Base-by-base conservation (phyloP, 2,113 vertebrate species). In the Nipponia nippon region DNA sequence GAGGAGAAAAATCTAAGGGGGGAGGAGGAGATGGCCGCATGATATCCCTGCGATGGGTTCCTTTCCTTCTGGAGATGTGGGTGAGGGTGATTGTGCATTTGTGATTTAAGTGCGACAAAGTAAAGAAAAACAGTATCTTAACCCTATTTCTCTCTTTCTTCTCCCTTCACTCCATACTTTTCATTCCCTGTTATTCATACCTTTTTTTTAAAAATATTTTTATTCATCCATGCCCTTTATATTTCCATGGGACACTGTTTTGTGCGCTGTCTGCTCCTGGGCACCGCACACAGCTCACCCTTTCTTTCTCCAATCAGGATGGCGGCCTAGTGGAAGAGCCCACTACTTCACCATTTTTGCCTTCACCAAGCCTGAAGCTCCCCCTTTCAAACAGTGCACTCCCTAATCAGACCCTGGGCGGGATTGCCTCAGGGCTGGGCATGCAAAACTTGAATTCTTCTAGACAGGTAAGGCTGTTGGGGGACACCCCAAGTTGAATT, bases 401-500 rank as follows among this genome's bases (percentile, higher is more conserved):
- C 98, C 98, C 99, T 97, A 99, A 98, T 98, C 99, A 99, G 98
- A 99, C 99, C 98, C 98, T 99, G 98, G 99, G 99, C 97, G 99
- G 99, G 98, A 98, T 99, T 98, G 99, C 99, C 98, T 98, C 99
- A 96, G 99, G 99, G 98, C 99, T 99, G 98, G 99, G 98, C 99
- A 99, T 99, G 99, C 99, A 99, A 99, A 99, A 99, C 99, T 99
- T 99, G 99, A 99, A 99, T 99, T 98, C 98, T 98, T 99, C 99
- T 99, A 99, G 99, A 99, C 99, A 99, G 99, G 99, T 99, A 98
- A 98, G 98, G 83, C 81, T 62, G 50, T 42, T 67, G 73, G 79
- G 76, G 56, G 50, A 85, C 65, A 71, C 66, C n/a, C 32, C 6
- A 3, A 47, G 9, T 34, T 44, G 58, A 95, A 69, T 96, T 89